Base-by-base conservation (phyloP, 92 coral and sea anemone genomes). In the Zoanthus sansibaricus region DNA sequence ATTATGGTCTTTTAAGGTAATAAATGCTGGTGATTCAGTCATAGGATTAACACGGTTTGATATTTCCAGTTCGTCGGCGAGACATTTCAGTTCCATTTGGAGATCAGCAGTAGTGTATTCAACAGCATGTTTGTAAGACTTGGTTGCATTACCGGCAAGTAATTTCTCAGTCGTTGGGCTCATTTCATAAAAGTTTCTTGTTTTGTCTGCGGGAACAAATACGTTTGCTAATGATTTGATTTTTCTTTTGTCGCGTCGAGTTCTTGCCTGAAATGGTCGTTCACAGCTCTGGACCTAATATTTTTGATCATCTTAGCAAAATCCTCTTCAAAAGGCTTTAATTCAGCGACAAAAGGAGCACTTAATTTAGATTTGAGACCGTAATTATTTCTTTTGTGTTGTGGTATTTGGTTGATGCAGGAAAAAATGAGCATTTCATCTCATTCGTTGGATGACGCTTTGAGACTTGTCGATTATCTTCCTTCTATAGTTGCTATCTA, bases 401-500 rank as follows among this genome's bases (percentile, higher is more conserved):
- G 75, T 55, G 59, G 71, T 51, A 13, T 13, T 10, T 78, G 17
- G 37, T 32, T 54, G 32, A 2, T 51, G 83, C 9, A 78, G 14
- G 83, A 46, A 52, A 14, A 46, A 78, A 30, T 78, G 66, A 14
- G 83, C 30, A 49, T 52, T 78, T 72, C 83, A 78, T 78, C 83
- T 5, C 83, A 78, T 78, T 8, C 83, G 83, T 78, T 78, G 20
- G 7, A 66, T 66, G 33, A 66, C 7, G 9, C 12, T 6, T 6
- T 66, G 42, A 6, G 71, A n/a, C 71, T 46, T 45, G 11, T 9
- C 42, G 42, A 30, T 69, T 47, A 45, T 7, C 20, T 66, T 66
- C 20, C 71, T 66, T 66, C 0, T 6, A 33, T 66, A 66, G 71
- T 11, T 20, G 14, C 47, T 33, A 3, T 66, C 5, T 25, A 25